Percentiles rank a stretch among this genome's conserved stretches.
phyloP scores from a whole-genome alignment of 2,113 vertebrate species.

The Zosterops borbonicus region DNA sequence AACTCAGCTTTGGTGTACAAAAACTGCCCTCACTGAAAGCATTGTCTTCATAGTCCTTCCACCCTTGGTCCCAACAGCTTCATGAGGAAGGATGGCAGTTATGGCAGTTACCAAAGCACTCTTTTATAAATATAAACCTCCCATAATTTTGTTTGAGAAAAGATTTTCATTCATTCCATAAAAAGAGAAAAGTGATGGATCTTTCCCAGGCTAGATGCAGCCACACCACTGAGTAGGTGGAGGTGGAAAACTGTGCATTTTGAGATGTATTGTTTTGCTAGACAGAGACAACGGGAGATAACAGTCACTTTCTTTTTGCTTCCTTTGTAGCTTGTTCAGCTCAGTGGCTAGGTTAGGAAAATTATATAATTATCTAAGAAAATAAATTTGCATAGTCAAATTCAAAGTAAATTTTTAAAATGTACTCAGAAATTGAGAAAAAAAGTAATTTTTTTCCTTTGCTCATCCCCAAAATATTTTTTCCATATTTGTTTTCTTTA shows the following conservation, averaged over 20 bases:
- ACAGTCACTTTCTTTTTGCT: background rate
- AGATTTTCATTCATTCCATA: background rate
- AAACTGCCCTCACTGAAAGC: background rate
- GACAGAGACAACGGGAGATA: background rate
- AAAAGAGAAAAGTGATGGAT: background rate
- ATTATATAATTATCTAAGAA: background rate
- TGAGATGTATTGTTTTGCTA: background rate
- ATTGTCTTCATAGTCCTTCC: background rate
- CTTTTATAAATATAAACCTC: background rate
- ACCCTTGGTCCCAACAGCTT: background rate
- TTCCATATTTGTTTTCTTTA: background rate
- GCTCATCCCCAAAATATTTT: background rate
- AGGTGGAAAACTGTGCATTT: background rate
- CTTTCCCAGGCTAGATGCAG: background rate
- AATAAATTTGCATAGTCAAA: background rate
- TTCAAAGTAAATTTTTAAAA: background rate
- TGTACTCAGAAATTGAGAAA: background rate
- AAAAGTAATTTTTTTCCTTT: background rate
- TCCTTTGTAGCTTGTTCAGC: background rate
- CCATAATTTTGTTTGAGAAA: background rate
- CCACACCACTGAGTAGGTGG: background rate
- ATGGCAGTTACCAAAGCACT: background rate
- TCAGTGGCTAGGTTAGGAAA: background rate
- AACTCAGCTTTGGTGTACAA: background rate
- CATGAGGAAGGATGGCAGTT: background rate